These are phyloP conservation scores for Cotesia glomerata DNA, from an alignment of 1,140 invertebrate genomes.

Conservation along the genomic window DNA sequence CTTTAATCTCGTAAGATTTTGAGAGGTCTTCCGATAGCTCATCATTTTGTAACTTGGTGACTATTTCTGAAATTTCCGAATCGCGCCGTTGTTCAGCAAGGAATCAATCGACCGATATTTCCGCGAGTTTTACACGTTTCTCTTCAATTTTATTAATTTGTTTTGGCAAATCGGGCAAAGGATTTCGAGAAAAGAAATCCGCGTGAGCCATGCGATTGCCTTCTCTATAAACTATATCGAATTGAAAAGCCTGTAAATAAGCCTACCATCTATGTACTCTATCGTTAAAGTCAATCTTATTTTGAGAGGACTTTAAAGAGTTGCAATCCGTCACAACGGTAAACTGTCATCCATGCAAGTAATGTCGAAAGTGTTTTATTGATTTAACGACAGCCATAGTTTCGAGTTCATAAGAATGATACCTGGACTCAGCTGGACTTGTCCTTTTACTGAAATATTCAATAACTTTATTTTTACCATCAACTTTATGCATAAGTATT, in stretches of 20 bases:
- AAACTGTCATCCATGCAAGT: slow-evolving; percentile 41
- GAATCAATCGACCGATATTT: slow-evolving; percentile 36
- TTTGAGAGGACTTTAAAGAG: slow-evolving; percentile 43
- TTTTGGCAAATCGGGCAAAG: background rate
- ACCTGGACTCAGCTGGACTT: slow-evolving; percentile 40
- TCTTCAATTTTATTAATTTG: background rate
- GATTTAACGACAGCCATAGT: too few species aligned
- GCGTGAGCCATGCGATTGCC: slow-evolving; percentile 28
- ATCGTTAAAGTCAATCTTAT: slow-evolving; percentile 47
- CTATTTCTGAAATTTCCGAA: slow-evolving; percentile 23
- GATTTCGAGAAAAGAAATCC: slow-evolving; percentile 31
- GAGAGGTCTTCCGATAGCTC: slow-evolving; percentile 26
- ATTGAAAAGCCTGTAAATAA: slow-evolving; percentile 45
- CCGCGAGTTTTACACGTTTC: slow-evolving; percentile 33
- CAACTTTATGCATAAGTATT: slow-evolving; percentile 37
- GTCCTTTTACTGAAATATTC: slow-evolving; percentile 40
- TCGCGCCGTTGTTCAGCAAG: slow-evolving; percentile 35
- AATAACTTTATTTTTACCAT: slow-evolving; percentile 33
- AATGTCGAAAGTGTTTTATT: slow-evolving; percentile 22
- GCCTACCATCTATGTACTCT: slow-evolving; percentile 51
- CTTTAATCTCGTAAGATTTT: slow-evolving; percentile 39
- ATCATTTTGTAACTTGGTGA: slow-evolving; percentile 29
- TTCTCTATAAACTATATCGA: slow-evolving; percentile 31
- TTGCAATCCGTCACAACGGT: slow-evolving; percentile 44
- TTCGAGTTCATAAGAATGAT: too few species aligned